These are phyloP conservation scores for Tigriopus japonicus DNA, from an alignment of 1,140 invertebrate genomes.

Conservation along the genomic window DNA sequence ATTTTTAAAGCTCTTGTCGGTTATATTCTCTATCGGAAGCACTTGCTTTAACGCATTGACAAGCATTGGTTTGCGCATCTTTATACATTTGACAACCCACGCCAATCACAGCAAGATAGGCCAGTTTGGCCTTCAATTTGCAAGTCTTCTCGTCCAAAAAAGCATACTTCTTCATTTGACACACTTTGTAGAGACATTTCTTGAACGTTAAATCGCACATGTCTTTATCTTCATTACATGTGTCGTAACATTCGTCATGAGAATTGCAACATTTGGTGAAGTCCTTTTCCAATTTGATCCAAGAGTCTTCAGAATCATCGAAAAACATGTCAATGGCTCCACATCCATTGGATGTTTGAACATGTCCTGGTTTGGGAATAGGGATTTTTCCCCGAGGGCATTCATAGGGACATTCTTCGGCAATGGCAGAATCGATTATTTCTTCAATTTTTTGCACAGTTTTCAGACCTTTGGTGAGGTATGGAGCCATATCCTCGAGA, in stretches of 20 bases:
- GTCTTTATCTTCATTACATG: constrained; percentile 63
- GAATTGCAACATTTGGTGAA: constrained; percentile 64
- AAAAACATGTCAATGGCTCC: constrained; percentile 42
- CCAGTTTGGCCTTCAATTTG: constrained; percentile 57
- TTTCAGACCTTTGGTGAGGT: background rate
- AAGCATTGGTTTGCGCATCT: constrained; percentile 54
- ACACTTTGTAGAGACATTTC: constrained; percentile 59
- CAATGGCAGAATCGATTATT: constrained; percentile 58
- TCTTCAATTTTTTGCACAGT: constrained; percentile 33
- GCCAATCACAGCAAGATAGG: constrained; percentile 57
- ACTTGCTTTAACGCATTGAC: constrained; percentile 37
- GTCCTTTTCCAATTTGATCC: constrained; percentile 40
- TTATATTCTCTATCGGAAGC: too few relatives aligned
- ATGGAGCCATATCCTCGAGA: background rate
- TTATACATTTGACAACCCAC: constrained; percentile 62
- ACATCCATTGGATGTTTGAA: constrained; percentile 54
- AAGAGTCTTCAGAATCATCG: constrained; percentile 48
- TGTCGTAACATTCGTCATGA: constrained; percentile 77
- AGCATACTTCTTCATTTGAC: constrained; percentile 33
- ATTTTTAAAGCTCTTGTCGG: too few relatives aligned
- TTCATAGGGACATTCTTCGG: constrained; percentile 53
- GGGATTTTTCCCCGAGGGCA: constrained; percentile 41
- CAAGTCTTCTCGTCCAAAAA: constrained; percentile 35
- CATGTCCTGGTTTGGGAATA: constrained; percentile 44
- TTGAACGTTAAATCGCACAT: constrained; percentile 68